These are phyloP conservation scores for Dicaeum eximium DNA, from an alignment of 2,113 vertebrate genomes.

Conservation along the genomic window DNA sequence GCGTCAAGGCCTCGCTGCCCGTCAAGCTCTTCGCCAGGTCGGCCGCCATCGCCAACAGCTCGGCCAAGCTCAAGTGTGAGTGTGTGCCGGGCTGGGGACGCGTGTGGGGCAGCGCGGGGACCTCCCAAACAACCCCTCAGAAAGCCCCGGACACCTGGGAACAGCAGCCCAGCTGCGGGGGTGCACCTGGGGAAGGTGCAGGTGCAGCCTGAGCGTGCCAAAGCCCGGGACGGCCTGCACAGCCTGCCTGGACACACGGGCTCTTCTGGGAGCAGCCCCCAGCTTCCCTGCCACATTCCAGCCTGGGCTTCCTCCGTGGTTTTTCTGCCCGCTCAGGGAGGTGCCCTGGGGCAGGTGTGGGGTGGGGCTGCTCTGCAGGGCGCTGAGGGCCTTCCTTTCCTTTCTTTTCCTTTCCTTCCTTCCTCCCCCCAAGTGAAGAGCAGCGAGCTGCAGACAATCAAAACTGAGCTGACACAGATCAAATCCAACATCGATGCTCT, in stretches of 20 bases:
- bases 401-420: neutral
- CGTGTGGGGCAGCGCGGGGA: fast-evolving
- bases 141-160: fast-evolving
- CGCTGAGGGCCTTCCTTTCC: neutral
- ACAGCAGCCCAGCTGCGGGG: fast-evolving
- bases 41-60: constrained; percentile 75
- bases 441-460: constrained; percentile 88
- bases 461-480: constrained; percentile 91
- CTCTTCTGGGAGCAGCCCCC: neutral
- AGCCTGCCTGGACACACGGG: neutral
- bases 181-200: neutral
- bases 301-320: fast-evolving
- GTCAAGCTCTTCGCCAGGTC: constrained; percentile 85
- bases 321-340: neutral
- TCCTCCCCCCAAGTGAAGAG: constrained; percentile 76
- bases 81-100: neutral
- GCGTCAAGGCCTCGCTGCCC: constrained; percentile 84
- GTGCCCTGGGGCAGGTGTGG: neutral
- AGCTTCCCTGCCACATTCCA: neutral
- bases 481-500: constrained; percentile 92
- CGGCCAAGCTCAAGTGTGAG: constrained; percentile 84
- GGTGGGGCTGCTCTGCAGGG: neutral
- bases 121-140: neutral
- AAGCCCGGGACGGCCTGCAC: neutral
- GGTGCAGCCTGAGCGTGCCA: fast-evolving